phyloP scores from a whole-genome alignment of 2,888 invertebrate species.

The Eubasilissa splendida region DNA sequence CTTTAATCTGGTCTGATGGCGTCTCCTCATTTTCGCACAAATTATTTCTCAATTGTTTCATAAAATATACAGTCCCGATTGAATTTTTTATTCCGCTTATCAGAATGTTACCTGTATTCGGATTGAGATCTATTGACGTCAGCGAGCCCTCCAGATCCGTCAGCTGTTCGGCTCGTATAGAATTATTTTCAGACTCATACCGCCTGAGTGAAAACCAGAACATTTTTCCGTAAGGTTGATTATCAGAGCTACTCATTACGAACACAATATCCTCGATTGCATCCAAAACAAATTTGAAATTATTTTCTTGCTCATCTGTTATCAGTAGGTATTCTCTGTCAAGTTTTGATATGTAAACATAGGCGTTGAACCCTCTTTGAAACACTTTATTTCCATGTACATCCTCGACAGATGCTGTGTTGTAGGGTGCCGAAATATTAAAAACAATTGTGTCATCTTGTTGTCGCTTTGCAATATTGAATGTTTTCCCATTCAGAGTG shows the following conservation, averaged over 20 bases:
- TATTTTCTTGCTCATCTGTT: neutral
- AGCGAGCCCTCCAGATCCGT: neutral
- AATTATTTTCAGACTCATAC: neutral
- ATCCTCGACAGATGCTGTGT: constrained; percentile 2
- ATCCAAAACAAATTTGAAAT: neutral
- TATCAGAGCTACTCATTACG: neutral
- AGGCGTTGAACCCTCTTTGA: neutral
- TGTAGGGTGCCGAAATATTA: neutral
- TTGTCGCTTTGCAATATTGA: neutral
- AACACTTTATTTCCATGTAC: neutral
- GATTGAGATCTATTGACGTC: neutral
- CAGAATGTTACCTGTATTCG: neutral
- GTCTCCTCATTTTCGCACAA: neutral
- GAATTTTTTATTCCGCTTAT: neutral
- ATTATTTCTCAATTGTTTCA: neutral
- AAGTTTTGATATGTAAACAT: neutral
- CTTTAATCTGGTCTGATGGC: too few relatives aligned
- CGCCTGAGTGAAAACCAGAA: neutral
- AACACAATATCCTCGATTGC: neutral
- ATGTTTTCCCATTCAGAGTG: neutral
- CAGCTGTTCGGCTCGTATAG: neutral
- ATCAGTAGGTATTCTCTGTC: neutral
- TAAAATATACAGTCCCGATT: neutral
- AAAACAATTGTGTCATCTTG: neutral
- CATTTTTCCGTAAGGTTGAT: neutral